Conservation (phyloP, 2,888 invertebrate genomes). For the Cephonodes hylas region DNA sequence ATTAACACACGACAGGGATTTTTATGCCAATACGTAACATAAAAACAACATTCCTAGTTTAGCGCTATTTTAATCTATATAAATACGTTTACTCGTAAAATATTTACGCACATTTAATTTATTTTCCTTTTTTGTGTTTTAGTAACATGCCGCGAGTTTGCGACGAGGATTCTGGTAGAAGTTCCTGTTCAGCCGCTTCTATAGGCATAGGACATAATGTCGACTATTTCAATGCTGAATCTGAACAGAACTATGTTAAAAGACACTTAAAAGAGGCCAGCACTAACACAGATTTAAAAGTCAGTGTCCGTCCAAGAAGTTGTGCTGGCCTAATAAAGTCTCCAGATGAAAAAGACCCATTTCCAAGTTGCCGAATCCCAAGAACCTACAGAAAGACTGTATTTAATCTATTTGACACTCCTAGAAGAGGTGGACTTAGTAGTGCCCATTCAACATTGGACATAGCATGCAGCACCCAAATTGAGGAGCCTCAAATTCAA, state of each 20-base stretch:
- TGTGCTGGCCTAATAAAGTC: slow-evolving; percentile 60
- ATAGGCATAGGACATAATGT: slow-evolving; percentile 60
- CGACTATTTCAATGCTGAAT: slow-evolving; percentile 43
- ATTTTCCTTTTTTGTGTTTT: slow-evolving; percentile 31
- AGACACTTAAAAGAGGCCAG: slow-evolving; percentile 60
- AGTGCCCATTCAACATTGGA: slow-evolving; percentile 73
- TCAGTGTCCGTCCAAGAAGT: slow-evolving; percentile 65
- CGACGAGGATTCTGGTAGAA: slow-evolving; percentile 75
- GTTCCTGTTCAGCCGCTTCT: slow-evolving; percentile 74
- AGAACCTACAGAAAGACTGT: slow-evolving; percentile 58
- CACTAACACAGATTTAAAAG: slow-evolving; percentile 78
- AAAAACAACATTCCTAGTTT: neutral
- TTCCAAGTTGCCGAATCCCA: slow-evolving; percentile 61
- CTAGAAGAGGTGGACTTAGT: slow-evolving; percentile 65
- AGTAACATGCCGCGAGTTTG: slow-evolving; percentile 64
- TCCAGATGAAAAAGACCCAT: slow-evolving; percentile 77
- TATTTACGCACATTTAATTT: neutral
- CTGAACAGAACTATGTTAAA: slow-evolving; percentile 31
- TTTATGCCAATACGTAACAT: neutral
- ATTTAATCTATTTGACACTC: slow-evolving; percentile 61
- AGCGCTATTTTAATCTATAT: neutral
- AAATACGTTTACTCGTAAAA: no score
- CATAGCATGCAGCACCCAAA: slow-evolving; percentile 70
- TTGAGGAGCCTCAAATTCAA: slow-evolving; percentile 55
- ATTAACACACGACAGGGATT: neutral